These are phyloP conservation scores for Globodera rostochiensis DNA, from an alignment of 1,140 invertebrate species.

Conservation along the genomic window DNA sequence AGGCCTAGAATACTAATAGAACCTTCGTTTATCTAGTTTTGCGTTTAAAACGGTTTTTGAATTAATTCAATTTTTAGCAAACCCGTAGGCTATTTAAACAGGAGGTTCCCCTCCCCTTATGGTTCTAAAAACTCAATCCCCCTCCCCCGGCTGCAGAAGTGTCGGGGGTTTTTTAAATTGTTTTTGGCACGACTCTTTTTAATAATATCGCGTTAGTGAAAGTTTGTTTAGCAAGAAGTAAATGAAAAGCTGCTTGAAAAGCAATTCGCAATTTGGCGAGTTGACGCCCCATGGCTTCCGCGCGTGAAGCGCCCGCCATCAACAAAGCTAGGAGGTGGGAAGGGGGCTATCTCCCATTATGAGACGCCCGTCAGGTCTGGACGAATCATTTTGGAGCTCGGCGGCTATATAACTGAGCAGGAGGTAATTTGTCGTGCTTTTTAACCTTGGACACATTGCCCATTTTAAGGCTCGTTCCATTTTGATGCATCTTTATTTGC, in stretches of 20 bases:
- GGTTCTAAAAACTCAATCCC: too few relatives aligned
- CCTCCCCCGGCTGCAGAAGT: too few relatives aligned
- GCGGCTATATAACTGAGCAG: constrained; percentile 82
- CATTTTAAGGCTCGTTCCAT: constrained; percentile 58
- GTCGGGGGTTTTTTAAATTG: too few relatives aligned
- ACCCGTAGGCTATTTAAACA: too few relatives aligned
- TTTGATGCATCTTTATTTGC: constrained; percentile 73
- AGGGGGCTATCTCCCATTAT: constrained; percentile 92
- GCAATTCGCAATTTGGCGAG: constrained; percentile 84
- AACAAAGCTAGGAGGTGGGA: constrained; percentile 90
- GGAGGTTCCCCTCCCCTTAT: too few relatives aligned
- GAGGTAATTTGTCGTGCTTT: constrained; percentile 72
- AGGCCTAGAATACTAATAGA: too few relatives aligned
- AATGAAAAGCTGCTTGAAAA: constrained; percentile 60
- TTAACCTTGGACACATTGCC: neutral
- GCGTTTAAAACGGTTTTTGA: too few relatives aligned
- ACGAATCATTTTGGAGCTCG: constrained; percentile 91
- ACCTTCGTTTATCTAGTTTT: too few relatives aligned
- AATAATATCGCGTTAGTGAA: neutral
- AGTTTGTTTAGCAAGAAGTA: constrained; percentile 52
- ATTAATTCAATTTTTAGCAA: too few relatives aligned
- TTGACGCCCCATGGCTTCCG: constrained; percentile 86
- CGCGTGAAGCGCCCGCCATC: constrained; percentile 81
- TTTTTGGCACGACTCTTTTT: too few relatives aligned
- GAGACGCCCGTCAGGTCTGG: constrained; percentile 86